Conservation (phyloP, 2,888 invertebrate genomes). For the Acanthococcus lagerstroemiae region DNA sequence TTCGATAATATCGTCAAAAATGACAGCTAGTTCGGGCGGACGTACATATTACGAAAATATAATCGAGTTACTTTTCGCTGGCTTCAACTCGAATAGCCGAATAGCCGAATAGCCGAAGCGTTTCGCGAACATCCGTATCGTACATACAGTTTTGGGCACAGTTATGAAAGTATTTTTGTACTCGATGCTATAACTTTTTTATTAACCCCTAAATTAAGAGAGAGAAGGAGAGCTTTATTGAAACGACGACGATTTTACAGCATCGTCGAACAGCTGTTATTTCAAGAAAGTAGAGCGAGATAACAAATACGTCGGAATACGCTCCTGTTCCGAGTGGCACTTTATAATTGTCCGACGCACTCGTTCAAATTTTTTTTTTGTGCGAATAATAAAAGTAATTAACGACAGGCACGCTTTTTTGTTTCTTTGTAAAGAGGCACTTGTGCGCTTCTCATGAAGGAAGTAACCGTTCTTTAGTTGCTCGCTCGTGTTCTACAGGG, state of each 20-base stretch:
- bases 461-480: conserved; percentile 25
- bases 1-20: neutral
- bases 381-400: conserved; percentile 29
- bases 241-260: neutral
- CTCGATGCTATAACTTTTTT: neutral
- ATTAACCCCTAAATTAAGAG: conserved; percentile 16
- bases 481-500: conserved; percentile 2
- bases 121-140: no score
- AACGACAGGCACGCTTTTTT: conserved; percentile 26
- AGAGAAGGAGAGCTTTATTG: conserved; percentile 13
- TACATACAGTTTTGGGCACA: no score
- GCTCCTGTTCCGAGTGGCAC: conserved; percentile 3
- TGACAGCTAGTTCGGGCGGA: neutral
- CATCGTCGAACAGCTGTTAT: conserved; percentile 14
- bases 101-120: no score
- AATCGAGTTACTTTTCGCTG: neutral
- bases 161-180: neutral
- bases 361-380: neutral
- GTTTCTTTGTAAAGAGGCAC: conserved; percentile 14
- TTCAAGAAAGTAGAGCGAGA: conserved; percentile 1
- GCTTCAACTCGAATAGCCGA: no score
- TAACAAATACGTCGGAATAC: neutral
- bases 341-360: conserved; percentile 19
- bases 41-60: neutral
- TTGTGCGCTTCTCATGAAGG: neutral